phyloP scores from a whole-genome alignment of 2,888 invertebrate genomes.

The Drosophila greeni region DNA sequence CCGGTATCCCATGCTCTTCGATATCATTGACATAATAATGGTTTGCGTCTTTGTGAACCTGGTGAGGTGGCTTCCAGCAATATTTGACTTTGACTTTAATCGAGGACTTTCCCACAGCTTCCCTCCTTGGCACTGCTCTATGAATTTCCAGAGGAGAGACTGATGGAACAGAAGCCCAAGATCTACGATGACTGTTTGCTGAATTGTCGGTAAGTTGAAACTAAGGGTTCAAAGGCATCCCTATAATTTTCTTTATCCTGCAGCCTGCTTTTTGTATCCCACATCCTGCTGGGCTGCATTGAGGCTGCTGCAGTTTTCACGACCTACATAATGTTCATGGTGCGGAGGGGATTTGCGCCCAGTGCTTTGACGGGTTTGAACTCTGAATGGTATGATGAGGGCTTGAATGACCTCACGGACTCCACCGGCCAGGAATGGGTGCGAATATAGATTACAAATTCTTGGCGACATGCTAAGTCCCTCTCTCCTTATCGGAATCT shows the following conservation, averaged over 20 bases:
- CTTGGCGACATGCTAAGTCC: not conserved
- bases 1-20: conserved; percentile 39
- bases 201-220: conserved; percentile 38
- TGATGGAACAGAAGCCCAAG: conserved; percentile 48
- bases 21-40: conserved; percentile 27
- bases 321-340: conserved; percentile 51
- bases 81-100: too few species aligned
- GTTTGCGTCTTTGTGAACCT: conserved; percentile 40
- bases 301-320: conserved; percentile 49
- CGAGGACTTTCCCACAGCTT: conserved; percentile 24
- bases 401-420: conserved; percentile 43
- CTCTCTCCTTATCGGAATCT: not conserved
- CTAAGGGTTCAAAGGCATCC: too few species aligned
- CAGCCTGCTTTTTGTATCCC: conserved; percentile 50
- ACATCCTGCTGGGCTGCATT: conserved; percentile 48
- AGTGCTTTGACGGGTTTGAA: conserved; percentile 24
- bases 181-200: conserved; percentile 46
- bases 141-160: conserved; percentile 45
- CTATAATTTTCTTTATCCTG: not conserved
- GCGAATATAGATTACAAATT: not conserved
- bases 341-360: conserved; percentile 51
- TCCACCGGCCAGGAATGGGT: conserved; percentile 66
- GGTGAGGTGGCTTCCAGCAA: conserved; percentile 43
- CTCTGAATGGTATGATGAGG: conserved; percentile 33
- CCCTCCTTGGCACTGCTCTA: conserved; percentile 44